Evolutionary conservation across 2,888 invertebrate genomes (phyloP).

Genomic region (Drymonia ruficornis): DNA sequence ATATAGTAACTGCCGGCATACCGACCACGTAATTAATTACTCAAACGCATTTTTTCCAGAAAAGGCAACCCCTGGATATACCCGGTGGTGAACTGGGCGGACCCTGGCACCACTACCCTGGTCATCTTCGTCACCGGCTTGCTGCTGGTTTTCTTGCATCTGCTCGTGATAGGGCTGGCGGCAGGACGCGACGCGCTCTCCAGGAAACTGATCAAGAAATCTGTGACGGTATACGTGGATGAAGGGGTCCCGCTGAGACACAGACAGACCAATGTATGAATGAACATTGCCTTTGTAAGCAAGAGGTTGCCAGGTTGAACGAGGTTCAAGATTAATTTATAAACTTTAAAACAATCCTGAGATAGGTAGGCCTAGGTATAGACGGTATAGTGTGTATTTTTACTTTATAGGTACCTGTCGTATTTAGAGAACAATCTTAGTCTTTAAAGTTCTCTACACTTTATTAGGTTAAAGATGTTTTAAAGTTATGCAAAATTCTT

Average conservation of each 20-base stretch:
- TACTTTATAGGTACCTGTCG: too few species aligned
- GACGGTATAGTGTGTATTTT: too few species aligned
- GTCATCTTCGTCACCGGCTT: constrained; percentile 86
- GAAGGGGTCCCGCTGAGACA: constrained; percentile 59
- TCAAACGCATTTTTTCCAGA: constrained; percentile 72
- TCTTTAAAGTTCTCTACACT: too few species aligned
- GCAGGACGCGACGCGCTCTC: constrained; percentile 70
- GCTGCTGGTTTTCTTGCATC: constrained; percentile 86
- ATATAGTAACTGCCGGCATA: too few species aligned
- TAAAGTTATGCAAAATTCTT: too few species aligned
- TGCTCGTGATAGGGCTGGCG: constrained; percentile 83
- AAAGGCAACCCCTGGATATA: constrained; percentile 89
- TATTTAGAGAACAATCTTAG: too few species aligned
- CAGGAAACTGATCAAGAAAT: constrained; percentile 43
- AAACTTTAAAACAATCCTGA: too few species aligned
- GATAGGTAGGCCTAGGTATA: too few species aligned
- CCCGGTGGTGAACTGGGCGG: constrained; percentile 90
- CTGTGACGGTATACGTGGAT: constrained; percentile 41
- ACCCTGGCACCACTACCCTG: constrained; percentile 84
- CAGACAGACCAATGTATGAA: constrained; percentile 18
- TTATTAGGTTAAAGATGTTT: too few species aligned
- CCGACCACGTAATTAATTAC: too few species aligned
- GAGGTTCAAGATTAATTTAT: too few species aligned
- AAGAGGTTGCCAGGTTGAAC: neutral
- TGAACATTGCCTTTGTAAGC: constrained; percentile 7